Conservation (phyloP, 1,140 invertebrate species). For the Xylocopa sonorina region DNA sequence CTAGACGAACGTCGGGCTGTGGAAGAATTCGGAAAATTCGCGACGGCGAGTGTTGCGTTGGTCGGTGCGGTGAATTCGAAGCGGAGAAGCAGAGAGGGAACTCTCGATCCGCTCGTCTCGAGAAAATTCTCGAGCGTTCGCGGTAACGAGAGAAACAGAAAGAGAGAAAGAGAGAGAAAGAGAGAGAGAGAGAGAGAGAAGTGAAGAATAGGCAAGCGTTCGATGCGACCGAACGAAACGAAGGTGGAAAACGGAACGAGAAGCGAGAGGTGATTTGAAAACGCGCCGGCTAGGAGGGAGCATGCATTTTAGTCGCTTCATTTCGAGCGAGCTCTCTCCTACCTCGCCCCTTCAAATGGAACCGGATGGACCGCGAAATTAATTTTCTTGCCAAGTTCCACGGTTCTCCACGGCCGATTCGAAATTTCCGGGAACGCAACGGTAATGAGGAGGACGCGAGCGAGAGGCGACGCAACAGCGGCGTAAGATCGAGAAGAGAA, state of each 20-base stretch:
- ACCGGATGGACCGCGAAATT: constrained; percentile 54
- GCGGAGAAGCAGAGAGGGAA: neutral
- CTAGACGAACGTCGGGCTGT: too few species aligned
- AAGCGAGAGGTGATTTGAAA: constrained; percentile 58
- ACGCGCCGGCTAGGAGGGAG: constrained; percentile 57
- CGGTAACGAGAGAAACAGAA: constrained; percentile 31
- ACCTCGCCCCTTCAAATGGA: constrained; percentile 2
- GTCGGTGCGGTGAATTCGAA: neutral
- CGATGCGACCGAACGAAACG: constrained; percentile 29
- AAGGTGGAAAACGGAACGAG: constrained; percentile 47
- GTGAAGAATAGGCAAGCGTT: constrained; percentile 33
- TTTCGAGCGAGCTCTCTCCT: constrained; percentile 56
- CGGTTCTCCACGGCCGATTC: neutral
- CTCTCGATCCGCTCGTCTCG: neutral
- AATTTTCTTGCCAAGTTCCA: constrained; percentile 51
- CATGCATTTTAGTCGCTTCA: constrained; percentile 76
- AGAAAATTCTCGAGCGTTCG: neutral
- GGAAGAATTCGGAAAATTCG: too few species aligned
- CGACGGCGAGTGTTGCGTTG: neutral
- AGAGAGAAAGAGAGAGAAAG: too few species aligned
- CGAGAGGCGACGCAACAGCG: neutral
- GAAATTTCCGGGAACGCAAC: constrained; percentile 17
- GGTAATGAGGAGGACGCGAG: constrained; percentile 15
- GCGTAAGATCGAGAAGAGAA: neutral
- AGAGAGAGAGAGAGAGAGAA: too few species aligned